Evolutionary conservation across 2,113 vertebrate species (phyloP).

Genomic region (Mobula hypostoma): DNA sequence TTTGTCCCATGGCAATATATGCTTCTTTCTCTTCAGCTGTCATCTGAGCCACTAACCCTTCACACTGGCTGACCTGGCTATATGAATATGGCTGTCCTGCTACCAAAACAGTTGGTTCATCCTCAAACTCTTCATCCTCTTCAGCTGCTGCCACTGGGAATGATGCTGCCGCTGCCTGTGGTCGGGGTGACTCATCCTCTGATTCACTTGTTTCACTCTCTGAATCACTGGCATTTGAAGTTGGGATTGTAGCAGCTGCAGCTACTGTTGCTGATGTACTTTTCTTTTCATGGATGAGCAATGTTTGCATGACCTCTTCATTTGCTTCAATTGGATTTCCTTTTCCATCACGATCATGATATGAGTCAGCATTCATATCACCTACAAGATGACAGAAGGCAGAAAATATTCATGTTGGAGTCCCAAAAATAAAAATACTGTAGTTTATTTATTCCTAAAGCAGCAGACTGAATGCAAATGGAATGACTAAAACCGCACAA

Average conservation of each 20-base stretch:
- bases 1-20: conserved; percentile 90
- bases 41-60: conserved; percentile 91
- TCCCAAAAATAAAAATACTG: background rate
- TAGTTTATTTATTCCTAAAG: background rate
- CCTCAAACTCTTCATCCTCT: conserved; percentile 82
- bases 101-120: conserved; percentile 76
- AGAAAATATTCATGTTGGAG: background rate
- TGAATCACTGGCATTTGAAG: conserved; percentile 75
- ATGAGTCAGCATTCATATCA: conserved; percentile 56
- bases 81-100: conserved; percentile 75
- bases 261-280: conserved; percentile 51
- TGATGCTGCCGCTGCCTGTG: conserved; percentile 40
- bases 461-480: background rate
- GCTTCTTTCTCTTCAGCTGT: conserved; percentile 86
- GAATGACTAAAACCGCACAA: background rate
- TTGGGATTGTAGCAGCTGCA: conserved; percentile 46
- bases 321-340: conserved; percentile 67
- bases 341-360: conserved; percentile 57
- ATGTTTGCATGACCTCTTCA: conserved; percentile 91
- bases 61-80: conserved; percentile 84
- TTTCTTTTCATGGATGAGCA: conserved; percentile 95
- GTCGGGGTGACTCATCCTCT: conserved; percentile 70
- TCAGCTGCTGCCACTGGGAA: conserved; percentile 72
- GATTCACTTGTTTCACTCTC: conserved; percentile 97
- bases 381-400: conserved; percentile 43